phyloP scores from a whole-genome alignment of 2,888 invertebrate species.

The Sphaerophoria rueppellii region DNA sequence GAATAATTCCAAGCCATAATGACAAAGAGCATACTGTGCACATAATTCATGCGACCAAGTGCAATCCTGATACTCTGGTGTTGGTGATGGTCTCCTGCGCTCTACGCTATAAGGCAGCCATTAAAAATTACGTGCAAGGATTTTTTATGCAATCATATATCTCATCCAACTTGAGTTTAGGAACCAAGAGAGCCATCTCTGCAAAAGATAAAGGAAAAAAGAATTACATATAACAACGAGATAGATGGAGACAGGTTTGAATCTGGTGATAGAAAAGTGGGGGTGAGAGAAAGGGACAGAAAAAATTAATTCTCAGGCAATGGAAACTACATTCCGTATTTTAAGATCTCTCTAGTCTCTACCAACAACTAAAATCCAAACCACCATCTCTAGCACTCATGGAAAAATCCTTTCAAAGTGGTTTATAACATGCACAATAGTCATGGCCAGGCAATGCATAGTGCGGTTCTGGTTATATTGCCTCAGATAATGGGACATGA shows the following conservation, averaged over 20 bases:
- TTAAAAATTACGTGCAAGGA: slow-evolving; percentile 73
- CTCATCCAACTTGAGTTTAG: not conserved
- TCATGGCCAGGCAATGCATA: slow-evolving; percentile 15
- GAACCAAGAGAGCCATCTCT: slow-evolving; percentile 15
- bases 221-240: not conserved
- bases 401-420: slow-evolving; percentile 45
- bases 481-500: slow-evolving; percentile 37
- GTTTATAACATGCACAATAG: not conserved
- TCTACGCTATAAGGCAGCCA: slow-evolving; percentile 55
- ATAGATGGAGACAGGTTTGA: not conserved
- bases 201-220: not conserved
- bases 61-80: slow-evolving; percentile 50
- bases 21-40: slow-evolving; percentile 71
- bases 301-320: slow-evolving; percentile 40
- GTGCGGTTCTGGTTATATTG: slow-evolving; percentile 15
- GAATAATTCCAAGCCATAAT: slow-evolving; percentile 46
- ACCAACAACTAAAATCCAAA: slow-evolving; percentile 46
- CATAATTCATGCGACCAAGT: slow-evolving; percentile 71
- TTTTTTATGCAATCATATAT: slow-evolving; percentile 52
- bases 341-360: slow-evolving; percentile 19
- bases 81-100: slow-evolving; percentile 13
- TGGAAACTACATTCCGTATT: slow-evolving; percentile 31
- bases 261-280: not conserved
- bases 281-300: not conserved
- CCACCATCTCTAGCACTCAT: slow-evolving; percentile 35